Percentiles rank a stretch among this genome's conserved stretches.
Evolutionary conservation across 64 coral and sea anemone species (phyloP).

Genomic region (Pocillopora verrucosa): DNA sequence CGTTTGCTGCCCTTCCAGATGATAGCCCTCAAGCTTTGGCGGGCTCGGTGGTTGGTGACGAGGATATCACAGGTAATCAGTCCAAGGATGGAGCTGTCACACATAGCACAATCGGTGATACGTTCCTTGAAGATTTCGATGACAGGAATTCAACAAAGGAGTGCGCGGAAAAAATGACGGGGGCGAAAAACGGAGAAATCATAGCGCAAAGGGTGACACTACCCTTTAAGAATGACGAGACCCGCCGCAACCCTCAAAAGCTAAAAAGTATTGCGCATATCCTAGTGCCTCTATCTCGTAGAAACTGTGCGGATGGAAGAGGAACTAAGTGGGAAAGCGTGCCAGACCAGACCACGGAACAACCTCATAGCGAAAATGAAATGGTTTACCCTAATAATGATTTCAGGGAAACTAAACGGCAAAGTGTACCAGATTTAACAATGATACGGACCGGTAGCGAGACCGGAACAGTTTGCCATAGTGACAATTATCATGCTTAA

Average conservation of each 20-base stretch:
- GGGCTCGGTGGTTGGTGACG: neutral
- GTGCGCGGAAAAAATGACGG: neutral
- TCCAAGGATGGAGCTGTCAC: neutral
- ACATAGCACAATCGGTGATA: neutral
- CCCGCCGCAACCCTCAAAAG: too few species aligned
- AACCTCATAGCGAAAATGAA: neutral
- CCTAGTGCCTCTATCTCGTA: neutral
- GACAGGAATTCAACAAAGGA: neutral
- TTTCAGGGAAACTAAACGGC: neutral
- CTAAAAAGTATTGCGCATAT: too few species aligned
- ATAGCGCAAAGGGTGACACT: too few species aligned
- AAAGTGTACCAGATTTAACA: neutral
- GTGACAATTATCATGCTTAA: neutral
- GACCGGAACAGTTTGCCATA: neutral
- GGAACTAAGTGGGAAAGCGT: neutral
- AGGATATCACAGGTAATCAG: neutral
- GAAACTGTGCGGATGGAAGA: neutral
- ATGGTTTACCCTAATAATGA: neutral
- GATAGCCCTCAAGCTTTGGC: neutral
- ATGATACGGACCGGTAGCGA: neutral
- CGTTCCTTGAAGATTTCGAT: neutral
- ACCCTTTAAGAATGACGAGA: too few species aligned
- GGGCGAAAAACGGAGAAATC: too few species aligned
- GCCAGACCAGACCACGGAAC: neutral
- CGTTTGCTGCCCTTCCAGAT: constrained; percentile 11